Base-by-base conservation (phyloP, 2,113 vertebrate species). In the Eulacestoma nigropectus region DNA sequence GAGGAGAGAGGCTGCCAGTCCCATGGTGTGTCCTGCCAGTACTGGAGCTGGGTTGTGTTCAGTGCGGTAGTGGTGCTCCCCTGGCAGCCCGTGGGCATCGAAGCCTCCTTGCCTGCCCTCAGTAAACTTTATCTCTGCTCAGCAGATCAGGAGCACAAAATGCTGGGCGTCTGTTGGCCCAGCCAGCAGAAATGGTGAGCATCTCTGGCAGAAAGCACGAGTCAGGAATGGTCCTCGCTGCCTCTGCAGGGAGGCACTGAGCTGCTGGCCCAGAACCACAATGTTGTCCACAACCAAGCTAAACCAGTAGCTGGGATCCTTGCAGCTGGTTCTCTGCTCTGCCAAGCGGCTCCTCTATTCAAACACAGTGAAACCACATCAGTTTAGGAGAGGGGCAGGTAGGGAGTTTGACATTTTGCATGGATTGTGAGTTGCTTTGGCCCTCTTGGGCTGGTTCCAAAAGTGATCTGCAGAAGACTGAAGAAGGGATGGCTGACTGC, bases 21-120 rank as follows among this genome's bases (percentile, higher is more conserved):
- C 44, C 7, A 0, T 49, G 49, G 5, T 5, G 1, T 7, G 1
- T 87, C 6, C 10, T 23, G 16, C 23, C 52, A n/a, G 49, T 29
- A 13, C 1, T 47, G 63, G 37, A 82, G 42, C 13, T 0, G 2
- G 9, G 27, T 44, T 74, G 2, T 68, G 41, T 19, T 53, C 47
- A 52, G 39, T 22, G 41, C 30, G 7, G 15, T 42, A 27, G 18
- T 69, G 50, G 27, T 84, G 65, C 37, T 80, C 37, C 60, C 1
- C 5, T 1, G 1, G 33, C 41, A 55, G 18, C 32, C 30, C 0
- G 0, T 32, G 68, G 42, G 20, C 44, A 6, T 33, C 0, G 0
- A 21, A 65, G 11, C 29, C 16, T 92, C 46, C 13, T 57, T 62
- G 44, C 25, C 21, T 59, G 49, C 44, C 18, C 17, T 47, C 50